Conservation (phyloP, 2,888 invertebrate species). For the Harpalus rubripes region DNA sequence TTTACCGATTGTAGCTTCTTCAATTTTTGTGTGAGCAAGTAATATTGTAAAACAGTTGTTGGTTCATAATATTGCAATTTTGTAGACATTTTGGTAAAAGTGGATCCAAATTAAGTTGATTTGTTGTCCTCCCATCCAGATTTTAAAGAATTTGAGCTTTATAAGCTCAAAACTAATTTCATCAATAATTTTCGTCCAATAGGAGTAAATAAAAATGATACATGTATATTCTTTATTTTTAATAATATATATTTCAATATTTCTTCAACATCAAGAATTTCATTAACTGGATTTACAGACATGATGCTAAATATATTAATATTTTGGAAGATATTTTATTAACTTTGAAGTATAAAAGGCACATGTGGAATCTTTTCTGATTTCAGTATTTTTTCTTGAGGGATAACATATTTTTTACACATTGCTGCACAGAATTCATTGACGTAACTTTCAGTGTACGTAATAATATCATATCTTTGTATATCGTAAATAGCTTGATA, state of each 20-base stretch:
- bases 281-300: conserved; percentile 10
- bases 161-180: conserved; percentile 63
- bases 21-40: conserved; percentile 65
- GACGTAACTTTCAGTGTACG: conserved; percentile 56
- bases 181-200: conserved; percentile 60
- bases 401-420: conserved; percentile 9
- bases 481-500: conserved; percentile 64
- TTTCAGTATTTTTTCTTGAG: conserved; percentile 24
- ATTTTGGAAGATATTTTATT: too few species aligned
- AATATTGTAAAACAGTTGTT: conserved; percentile 10
- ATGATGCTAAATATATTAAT: too few species aligned
- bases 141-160: conserved; percentile 58
- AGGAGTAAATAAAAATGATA: conserved; percentile 64
- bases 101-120: conserved; percentile 65
- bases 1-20: conserved; percentile 65
- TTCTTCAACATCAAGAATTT: conserved; percentile 53
- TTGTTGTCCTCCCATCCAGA: conserved; percentile 67
- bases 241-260: conserved; percentile 61
- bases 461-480: conserved; percentile 66
- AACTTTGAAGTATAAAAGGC: conserved; percentile 45
- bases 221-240: conserved; percentile 66
- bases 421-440: conserved; percentile 45
- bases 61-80: conserved; percentile 63
- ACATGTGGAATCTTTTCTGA: conserved; percentile 12
- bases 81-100: conserved; percentile 52